A percentile compares a stretch with the other conserved stretches of the same genome.
Conservation (phyloP, 2,797 vertebrate genomes). For the Microctenopoma lineatum region DNA sequence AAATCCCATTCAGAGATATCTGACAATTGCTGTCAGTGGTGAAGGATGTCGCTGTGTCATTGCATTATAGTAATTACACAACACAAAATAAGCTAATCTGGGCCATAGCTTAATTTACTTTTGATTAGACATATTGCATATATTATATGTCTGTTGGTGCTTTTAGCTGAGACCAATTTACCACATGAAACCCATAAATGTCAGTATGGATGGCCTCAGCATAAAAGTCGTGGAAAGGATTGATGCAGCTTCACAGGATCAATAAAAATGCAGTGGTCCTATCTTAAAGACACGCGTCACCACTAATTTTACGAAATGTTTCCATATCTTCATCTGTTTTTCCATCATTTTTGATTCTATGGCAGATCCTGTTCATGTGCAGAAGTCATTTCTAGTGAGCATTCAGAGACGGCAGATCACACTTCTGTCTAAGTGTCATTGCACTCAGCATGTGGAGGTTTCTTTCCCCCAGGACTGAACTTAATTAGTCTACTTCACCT, state of each 20-base stretch:
- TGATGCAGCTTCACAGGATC: background rate
- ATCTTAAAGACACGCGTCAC: background rate
- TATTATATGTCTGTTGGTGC: background rate
- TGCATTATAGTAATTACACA: conserved; percentile 30
- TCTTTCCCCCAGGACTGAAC: conserved; percentile 31
- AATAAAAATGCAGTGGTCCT: conserved; percentile 4
- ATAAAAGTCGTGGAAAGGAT: conserved; percentile 17
- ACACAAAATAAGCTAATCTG: conserved; percentile 29
- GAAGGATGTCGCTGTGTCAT: conserved; percentile 19
- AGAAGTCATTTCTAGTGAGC: conserved; percentile 35
- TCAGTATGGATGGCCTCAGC: background rate
- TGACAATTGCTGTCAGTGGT: conserved; percentile 39
- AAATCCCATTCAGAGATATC: conserved; percentile 37
- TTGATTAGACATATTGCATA: conserved; percentile 20
- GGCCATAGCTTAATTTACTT: conserved; percentile 22
- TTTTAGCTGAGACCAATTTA: conserved; percentile 20
- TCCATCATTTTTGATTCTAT: background rate
- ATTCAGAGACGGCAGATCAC: conserved; percentile 36
- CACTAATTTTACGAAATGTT: background rate
- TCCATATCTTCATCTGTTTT: background rate
- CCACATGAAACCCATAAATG: conserved; percentile 22
- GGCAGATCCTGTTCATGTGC: conserved; percentile 8
- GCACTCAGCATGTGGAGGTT: conserved; percentile 45
- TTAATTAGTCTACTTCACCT: conserved; percentile 63
- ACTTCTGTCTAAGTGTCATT: conserved; percentile 59